A percentile compares a stretch with the other conserved stretches of the same genome.
These are phyloP conservation scores for Carposina sasakii DNA, from an alignment of 1,140 invertebrate genomes.

Conservation along the genomic window DNA sequence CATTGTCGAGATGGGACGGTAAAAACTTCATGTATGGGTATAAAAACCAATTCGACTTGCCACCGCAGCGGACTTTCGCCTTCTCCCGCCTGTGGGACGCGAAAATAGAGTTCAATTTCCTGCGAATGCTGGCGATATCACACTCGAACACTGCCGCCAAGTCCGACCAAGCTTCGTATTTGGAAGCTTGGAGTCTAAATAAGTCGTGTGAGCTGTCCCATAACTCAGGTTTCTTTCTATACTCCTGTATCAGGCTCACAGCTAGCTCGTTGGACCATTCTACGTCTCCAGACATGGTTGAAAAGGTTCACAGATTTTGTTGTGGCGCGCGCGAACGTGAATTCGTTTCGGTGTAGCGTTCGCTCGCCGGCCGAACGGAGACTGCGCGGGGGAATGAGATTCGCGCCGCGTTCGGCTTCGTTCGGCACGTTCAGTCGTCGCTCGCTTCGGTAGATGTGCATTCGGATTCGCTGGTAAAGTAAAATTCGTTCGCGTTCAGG, in stretches of 20 bases:
- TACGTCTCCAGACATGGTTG: conserved; percentile 27
- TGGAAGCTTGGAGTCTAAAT: conserved; percentile 40
- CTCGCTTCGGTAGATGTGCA: too few species aligned
- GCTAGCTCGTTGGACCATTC: conserved; percentile 49
- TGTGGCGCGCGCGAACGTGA: conserved; percentile 16
- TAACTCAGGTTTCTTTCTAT: conserved; percentile 34
- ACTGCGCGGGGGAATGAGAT: conserved; percentile 22
- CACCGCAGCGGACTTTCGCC: conserved; percentile 38
- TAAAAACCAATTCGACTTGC: conserved; percentile 48
- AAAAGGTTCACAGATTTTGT: not conserved
- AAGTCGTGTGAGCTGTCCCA: conserved; percentile 45
- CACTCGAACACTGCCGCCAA: conserved; percentile 47
- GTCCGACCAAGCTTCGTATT: conserved; percentile 51
- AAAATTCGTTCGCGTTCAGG: too few species aligned
- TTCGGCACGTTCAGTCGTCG: too few species aligned
- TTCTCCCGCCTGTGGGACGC: conserved; percentile 60
- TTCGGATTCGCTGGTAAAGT: too few species aligned
- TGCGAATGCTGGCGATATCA: conserved; percentile 44
- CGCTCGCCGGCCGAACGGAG: conserved; percentile 27
- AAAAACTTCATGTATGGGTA: conserved; percentile 48
- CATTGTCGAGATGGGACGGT: conserved; percentile 37
- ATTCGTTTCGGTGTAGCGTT: conserved; percentile 31
- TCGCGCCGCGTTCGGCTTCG: not conserved
- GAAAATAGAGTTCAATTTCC: conserved; percentile 59
- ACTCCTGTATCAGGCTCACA: conserved; percentile 41